Percentiles rank a stretch among this genome's conserved stretches.
Conservation (phyloP, 2,113 vertebrate species). For the Siniperca chuatsi region DNA sequence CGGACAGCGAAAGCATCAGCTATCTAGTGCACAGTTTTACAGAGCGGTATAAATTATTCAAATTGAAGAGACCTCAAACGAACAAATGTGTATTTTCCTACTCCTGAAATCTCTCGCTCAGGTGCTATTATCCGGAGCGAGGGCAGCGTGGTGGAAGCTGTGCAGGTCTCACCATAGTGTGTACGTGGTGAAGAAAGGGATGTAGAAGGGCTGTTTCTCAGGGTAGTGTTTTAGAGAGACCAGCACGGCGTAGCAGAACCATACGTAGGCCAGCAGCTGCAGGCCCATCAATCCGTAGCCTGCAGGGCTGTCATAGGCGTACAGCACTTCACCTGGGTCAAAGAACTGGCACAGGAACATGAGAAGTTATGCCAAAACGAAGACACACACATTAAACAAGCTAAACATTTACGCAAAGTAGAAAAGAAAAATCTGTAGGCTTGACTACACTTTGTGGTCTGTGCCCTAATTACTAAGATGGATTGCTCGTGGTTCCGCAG, state of each 20-base stretch:
- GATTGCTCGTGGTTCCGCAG: conserved; percentile 49
- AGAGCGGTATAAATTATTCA: conserved; percentile 68
- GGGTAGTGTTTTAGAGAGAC: conserved; percentile 92
- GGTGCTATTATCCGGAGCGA: conserved; percentile 23
- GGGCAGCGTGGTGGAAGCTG: conserved; percentile 10
- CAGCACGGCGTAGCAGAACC: conserved; percentile 94
- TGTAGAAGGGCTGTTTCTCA: conserved; percentile 93
- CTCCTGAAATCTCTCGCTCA: conserved; percentile 26
- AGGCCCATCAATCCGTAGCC: conserved; percentile 92
- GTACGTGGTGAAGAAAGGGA: conserved; percentile 94
- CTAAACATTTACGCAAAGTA: conserved; percentile 13
- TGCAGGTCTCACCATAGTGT: conserved; percentile 89
- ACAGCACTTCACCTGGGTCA: conserved; percentile 93
- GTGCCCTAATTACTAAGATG: conserved; percentile 57
- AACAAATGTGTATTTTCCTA: conserved; percentile 25
- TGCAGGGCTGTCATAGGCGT: conserved; percentile 92
- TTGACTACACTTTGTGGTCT: conserved; percentile 11
- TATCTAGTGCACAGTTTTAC: conserved; percentile 36
- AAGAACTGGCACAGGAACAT: conserved; percentile 86
- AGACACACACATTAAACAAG: conserved; percentile 3
- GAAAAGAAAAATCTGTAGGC: not conserved
- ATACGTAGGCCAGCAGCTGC: conserved; percentile 93
- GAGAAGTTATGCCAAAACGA: conserved; percentile 2
- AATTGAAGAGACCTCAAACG: conserved; percentile 37
- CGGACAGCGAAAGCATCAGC: conserved; percentile 13